These are phyloP conservation scores for Zoanthus solanderi DNA, from an alignment of 92 coral and sea anemone genomes.

Conservation along the genomic window DNA sequence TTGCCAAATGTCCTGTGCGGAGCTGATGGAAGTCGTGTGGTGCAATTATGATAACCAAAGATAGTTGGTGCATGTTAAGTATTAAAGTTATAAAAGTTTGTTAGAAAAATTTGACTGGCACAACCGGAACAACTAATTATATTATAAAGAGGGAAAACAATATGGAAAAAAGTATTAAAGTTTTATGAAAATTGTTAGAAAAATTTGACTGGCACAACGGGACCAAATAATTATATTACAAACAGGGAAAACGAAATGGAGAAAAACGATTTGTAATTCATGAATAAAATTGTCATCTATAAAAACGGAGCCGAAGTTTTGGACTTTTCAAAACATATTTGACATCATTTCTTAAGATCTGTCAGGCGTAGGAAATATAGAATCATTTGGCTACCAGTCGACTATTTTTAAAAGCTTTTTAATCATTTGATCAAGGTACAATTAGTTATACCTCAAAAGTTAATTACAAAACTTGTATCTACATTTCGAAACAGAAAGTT, in stretches of 20 bases:
- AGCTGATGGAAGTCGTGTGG: neutral
- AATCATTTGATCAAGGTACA: constrained; percentile 29
- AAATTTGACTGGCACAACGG: neutral
- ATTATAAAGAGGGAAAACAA: neutral
- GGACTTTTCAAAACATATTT: neutral
- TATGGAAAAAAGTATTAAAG: no score
- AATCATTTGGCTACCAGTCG: neutral
- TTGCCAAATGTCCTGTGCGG: neutral
- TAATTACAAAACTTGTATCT: constrained; percentile 22
- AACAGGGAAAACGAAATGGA: no score
- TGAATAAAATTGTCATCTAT: neutral
- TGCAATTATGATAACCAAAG: no score
- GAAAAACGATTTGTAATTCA: neutral
- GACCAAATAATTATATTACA: neutral
- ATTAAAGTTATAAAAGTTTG: neutral
- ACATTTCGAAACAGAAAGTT: constrained; percentile 29
- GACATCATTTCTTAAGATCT: neutral
- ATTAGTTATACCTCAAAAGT: constrained; percentile 15
- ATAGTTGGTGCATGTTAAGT: no score
- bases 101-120: neutral
- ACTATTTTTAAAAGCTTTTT: constrained; percentile 18
- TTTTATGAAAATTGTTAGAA: neutral
- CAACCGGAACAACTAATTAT: neutral
- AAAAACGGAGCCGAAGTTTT: neutral
- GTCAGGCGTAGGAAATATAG: constrained; percentile 4